phyloP scores from a whole-genome alignment of 2,113 vertebrate genomes.

The Hippocampus comes region DNA sequence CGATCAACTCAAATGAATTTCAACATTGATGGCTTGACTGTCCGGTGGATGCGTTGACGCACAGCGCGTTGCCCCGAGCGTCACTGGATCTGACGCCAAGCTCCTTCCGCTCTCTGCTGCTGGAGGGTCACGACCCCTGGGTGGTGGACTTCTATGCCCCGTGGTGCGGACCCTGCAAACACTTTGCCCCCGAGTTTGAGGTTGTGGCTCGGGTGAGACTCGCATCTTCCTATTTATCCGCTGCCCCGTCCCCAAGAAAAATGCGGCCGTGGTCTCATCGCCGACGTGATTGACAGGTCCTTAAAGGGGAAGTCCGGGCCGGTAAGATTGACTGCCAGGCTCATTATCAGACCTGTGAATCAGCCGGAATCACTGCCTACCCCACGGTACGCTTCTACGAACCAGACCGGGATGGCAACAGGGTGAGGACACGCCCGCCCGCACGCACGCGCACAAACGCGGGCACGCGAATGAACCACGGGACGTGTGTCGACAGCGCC shows the following conservation, averaged over 20 bases:
- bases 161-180: slow-evolving; percentile 96
- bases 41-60: not conserved
- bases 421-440: slow-evolving; percentile 68
- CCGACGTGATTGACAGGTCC: slow-evolving; percentile 66
- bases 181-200: slow-evolving; percentile 96
- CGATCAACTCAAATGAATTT: too few species aligned
- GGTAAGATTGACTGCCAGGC: slow-evolving; percentile 95
- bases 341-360: slow-evolving; percentile 81
- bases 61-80: slow-evolving; percentile 82
- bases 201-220: slow-evolving; percentile 83
- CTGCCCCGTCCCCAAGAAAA: not conserved
- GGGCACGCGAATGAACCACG: not conserved
- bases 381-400: slow-evolving; percentile 86
- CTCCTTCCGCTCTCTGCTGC: slow-evolving; percentile 81
- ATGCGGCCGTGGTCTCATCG: not conserved
- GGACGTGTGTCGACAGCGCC: slow-evolving; percentile 30
- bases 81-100: slow-evolving; percentile 86
- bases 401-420: slow-evolving; percentile 67
- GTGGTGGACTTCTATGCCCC: slow-evolving; percentile 95
- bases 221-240: not conserved
- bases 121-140: slow-evolving; percentile 87
- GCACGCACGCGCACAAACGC: not conserved
- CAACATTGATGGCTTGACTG: too few species aligned
- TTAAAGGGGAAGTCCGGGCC: slow-evolving; percentile 87
- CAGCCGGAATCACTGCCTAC: slow-evolving; percentile 85